Conservation (phyloP, 2,888 invertebrate species). For the Hipparchia sbordonii region DNA sequence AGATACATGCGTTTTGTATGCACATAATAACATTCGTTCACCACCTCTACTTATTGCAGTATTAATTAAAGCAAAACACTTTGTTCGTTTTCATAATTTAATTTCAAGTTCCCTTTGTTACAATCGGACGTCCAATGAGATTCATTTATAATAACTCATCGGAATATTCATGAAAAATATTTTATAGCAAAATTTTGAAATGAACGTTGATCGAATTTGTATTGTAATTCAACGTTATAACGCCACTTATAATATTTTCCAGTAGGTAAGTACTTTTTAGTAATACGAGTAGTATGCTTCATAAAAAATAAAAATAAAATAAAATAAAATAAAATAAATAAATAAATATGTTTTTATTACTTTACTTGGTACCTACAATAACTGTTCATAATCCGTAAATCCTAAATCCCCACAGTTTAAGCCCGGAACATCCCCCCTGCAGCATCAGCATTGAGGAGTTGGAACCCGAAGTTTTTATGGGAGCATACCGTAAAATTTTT, state of each 20-base stretch:
- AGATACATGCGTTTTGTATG: background rate
- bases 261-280: too few species aligned
- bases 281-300: too few species aligned
- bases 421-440: too few species aligned
- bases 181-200: background rate
- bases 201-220: background rate
- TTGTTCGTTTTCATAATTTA: conserved; percentile 17
- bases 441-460: too few species aligned
- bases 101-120: conserved; percentile 17
- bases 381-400: too few species aligned
- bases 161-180: conserved; percentile 15
- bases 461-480: too few species aligned
- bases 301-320: too few species aligned
- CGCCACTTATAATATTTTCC: background rate
- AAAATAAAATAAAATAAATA: too few species aligned
- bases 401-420: too few species aligned
- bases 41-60: conserved; percentile 6
- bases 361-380: too few species aligned
- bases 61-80: conserved; percentile 14
- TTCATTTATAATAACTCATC: conserved; percentile 17
- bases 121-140: background rate
- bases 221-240: background rate
- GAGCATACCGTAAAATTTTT: too few species aligned
- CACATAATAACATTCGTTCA: background rate
- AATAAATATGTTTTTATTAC: too few species aligned